Evolutionary conservation across 2,113 vertebrate species (phyloP).

Genomic region (Trachemys scripta): DNA sequence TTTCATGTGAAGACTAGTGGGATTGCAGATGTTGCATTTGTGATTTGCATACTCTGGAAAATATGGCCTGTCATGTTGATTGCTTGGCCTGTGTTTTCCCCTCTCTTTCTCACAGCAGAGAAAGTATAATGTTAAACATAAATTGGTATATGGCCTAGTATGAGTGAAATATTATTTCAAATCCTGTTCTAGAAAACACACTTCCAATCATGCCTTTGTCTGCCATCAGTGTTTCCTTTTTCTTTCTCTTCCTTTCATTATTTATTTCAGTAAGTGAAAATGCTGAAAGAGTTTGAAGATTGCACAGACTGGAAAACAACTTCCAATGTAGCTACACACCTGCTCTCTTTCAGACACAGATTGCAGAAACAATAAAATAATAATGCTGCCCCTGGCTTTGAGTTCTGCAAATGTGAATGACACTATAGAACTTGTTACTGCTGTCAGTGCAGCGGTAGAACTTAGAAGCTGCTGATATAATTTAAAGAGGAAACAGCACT

Average conservation of each 20-base stretch:
- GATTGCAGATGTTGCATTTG: background rate
- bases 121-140: background rate
- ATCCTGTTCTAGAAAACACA: background rate
- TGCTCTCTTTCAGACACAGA: constrained; percentile 53
- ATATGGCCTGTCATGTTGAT: background rate
- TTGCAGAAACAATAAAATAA: constrained; percentile 47
- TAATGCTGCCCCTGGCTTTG: constrained; percentile 44
- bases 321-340: background rate
- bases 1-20: background rate
- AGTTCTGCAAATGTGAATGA: constrained; percentile 45
- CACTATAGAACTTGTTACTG: background rate
- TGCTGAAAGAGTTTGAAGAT: background rate
- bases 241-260: background rate
- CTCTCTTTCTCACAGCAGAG: background rate
- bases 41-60: background rate
- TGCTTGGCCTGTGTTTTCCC: background rate
- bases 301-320: constrained; percentile 18
- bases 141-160: background rate
- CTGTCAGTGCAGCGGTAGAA: constrained; percentile 1
- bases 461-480: constrained; percentile 26
- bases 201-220: background rate
- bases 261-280: background rate
- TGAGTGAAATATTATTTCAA: constrained; percentile 17
- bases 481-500: background rate
- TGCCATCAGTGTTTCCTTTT: background rate